Conservation (phyloP, 2,797 vertebrate genomes). For the Microctenopoma steveboyesi region DNA sequence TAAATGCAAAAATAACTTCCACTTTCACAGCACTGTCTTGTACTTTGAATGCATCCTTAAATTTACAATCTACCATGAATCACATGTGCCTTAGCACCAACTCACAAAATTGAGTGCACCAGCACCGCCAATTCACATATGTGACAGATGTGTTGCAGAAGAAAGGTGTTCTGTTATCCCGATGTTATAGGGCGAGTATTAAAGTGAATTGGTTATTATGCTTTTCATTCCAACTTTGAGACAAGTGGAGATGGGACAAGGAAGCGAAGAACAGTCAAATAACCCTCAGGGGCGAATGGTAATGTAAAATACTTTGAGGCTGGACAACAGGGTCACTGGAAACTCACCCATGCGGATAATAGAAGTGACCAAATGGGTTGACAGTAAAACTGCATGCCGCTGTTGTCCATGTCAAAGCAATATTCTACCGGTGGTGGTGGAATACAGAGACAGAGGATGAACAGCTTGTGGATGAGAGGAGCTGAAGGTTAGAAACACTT, state of each 20-base stretch:
- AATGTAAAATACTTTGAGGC: constrained; percentile 45
- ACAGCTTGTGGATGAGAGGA: constrained; percentile 13
- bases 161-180: constrained; percentile 47
- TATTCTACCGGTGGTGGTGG: constrained; percentile 26
- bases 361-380: constrained; percentile 36
- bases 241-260: constrained; percentile 29
- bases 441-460: constrained; percentile 20
- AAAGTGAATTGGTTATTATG: constrained; percentile 38
- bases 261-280: constrained; percentile 53
- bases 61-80: constrained; percentile 64
- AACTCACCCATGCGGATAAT: constrained; percentile 52
- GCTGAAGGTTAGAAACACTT: constrained; percentile 25
- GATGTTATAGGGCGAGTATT: constrained; percentile 38
- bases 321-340: constrained; percentile 49
- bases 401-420: constrained; percentile 46
- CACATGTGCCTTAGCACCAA: constrained; percentile 60
- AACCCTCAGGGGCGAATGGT: constrained; percentile 51
- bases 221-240: constrained; percentile 42
- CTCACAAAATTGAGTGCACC: constrained; percentile 64
- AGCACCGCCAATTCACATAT: constrained; percentile 43
- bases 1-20: constrained; percentile 36
- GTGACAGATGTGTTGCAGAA: constrained; percentile 55
- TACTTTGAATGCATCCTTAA: constrained; percentile 55
- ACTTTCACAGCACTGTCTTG: constrained; percentile 25
- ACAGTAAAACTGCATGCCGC: constrained; percentile 56